A percentile compares a stretch with the other conserved stretches of the same genome.
phyloP scores from a whole-genome alignment of 2,797 vertebrate genomes.

The Agapornis canus region DNA sequence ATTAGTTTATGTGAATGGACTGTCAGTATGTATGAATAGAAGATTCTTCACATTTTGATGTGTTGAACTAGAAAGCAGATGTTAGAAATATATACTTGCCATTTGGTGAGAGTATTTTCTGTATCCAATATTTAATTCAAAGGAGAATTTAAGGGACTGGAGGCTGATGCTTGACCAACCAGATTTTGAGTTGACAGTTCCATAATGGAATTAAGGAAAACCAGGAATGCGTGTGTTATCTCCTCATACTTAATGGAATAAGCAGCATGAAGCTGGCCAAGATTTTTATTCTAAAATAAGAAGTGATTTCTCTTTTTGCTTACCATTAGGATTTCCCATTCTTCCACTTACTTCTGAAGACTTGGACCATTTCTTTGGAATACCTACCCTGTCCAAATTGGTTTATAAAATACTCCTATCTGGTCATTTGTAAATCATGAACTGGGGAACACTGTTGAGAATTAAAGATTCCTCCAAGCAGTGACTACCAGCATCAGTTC shows the following conservation, averaged over 20 bases:
- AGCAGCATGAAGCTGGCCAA: background rate
- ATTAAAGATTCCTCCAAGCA: background rate
- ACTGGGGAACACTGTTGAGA: background rate
- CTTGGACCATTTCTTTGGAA: background rate
- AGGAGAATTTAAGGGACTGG: background rate
- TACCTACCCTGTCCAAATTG: accelerated
- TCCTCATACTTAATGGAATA: background rate
- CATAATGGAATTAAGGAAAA: background rate
- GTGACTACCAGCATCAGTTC: background rate
- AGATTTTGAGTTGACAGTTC: background rate
- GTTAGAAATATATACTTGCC: background rate
- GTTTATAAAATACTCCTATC: background rate
- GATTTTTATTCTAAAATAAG: background rate
- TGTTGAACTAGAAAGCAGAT: background rate
- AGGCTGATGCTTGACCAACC: background rate
- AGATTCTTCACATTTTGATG: background rate
- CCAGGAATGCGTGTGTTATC: background rate
- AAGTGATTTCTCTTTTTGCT: background rate
- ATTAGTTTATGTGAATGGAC: background rate
- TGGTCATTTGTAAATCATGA: background rate
- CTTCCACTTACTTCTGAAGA: background rate
- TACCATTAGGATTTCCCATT: background rate
- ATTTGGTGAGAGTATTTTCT: background rate
- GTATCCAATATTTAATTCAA: background rate
- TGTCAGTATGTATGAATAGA: background rate